Percentiles rank a stretch among this genome's conserved stretches.
phyloP scores from a whole-genome alignment of 2,888 invertebrate genomes.

The Geophilus truncorum region DNA sequence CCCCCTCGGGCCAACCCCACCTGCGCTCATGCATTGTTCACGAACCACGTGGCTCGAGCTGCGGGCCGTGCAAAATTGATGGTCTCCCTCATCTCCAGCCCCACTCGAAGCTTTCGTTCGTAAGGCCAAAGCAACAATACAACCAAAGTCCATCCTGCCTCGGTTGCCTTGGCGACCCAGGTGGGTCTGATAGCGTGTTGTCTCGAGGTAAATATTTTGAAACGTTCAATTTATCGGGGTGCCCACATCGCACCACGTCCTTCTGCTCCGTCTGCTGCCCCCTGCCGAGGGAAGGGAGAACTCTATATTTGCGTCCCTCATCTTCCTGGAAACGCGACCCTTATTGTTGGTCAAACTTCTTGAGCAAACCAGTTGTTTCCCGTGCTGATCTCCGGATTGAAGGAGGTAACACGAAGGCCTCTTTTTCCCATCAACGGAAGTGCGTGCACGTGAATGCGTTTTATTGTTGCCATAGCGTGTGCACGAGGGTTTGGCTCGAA shows the following conservation, averaged over 20 bases:
- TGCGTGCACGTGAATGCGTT: not conserved
- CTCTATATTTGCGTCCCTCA: not conserved
- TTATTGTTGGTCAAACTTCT: not conserved
- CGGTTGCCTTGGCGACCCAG: not conserved
- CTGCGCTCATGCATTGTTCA: not conserved
- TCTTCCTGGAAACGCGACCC: not conserved
- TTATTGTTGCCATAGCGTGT: slow-evolving; percentile 2
- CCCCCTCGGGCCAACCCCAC: not conserved
- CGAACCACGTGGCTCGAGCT: not conserved
- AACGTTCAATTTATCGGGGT: not conserved
- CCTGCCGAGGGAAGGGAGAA: not conserved
- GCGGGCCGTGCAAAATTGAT: not conserved
- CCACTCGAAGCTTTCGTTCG: not conserved
- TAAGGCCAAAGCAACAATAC: not conserved
- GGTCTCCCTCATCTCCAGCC: too few relatives aligned
- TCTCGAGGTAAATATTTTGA: not conserved
- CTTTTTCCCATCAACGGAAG: not conserved
- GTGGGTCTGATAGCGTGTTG: not conserved
- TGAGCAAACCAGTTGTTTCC: not conserved
- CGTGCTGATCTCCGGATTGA: not conserved
- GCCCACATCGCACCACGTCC: not conserved
- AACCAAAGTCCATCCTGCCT: not conserved
- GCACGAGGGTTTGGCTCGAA: not conserved
- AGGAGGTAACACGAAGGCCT: not conserved
- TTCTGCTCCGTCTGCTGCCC: not conserved